Evolutionary conservation across 2,888 invertebrate species (phyloP).

Genomic region (Hetaerina titia): DNA sequence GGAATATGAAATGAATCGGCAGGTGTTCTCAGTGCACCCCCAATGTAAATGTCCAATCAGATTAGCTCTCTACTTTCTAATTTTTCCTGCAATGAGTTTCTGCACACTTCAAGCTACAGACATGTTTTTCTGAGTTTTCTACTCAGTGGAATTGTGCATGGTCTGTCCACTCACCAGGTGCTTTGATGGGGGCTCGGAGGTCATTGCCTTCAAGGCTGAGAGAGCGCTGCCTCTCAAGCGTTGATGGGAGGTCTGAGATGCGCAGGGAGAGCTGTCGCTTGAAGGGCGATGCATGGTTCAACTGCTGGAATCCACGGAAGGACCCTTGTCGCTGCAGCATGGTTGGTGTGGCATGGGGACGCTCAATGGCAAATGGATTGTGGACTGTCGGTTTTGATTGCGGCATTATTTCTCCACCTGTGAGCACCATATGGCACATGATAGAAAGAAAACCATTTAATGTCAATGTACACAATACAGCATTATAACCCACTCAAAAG

Average conservation of each 20-base stretch:
- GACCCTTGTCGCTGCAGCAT: constrained; percentile 97
- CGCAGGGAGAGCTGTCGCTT: constrained; percentile 97
- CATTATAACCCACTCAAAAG: too few relatives aligned
- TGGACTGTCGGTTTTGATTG: constrained; percentile 79
- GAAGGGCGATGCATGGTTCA: constrained; percentile 92
- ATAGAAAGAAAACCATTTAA: background rate
- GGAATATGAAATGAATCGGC: too few relatives aligned
- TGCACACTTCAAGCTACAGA: too few relatives aligned
- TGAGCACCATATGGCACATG: background rate
- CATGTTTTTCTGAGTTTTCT: too few relatives aligned
- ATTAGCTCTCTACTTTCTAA: too few relatives aligned
- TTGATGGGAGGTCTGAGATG: constrained; percentile 96
- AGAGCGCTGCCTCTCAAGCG: constrained; percentile 86
- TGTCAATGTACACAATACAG: too few relatives aligned
- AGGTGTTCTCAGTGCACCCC: too few relatives aligned
- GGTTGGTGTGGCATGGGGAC: constrained; percentile 96
- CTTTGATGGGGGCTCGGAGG: constrained; percentile 75
- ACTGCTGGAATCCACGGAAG: constrained; percentile 89
- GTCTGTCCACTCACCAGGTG: constrained; percentile 65
- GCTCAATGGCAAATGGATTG: constrained; percentile 96
- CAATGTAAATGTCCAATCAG: too few relatives aligned
- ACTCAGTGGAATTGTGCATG: too few relatives aligned
- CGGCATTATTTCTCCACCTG: background rate
- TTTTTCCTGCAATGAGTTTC: too few relatives aligned
- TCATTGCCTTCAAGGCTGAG: constrained; percentile 77